These are phyloP conservation scores for Cacatua alba DNA, from an alignment of 2,113 vertebrate genomes.

Conservation along the genomic window DNA sequence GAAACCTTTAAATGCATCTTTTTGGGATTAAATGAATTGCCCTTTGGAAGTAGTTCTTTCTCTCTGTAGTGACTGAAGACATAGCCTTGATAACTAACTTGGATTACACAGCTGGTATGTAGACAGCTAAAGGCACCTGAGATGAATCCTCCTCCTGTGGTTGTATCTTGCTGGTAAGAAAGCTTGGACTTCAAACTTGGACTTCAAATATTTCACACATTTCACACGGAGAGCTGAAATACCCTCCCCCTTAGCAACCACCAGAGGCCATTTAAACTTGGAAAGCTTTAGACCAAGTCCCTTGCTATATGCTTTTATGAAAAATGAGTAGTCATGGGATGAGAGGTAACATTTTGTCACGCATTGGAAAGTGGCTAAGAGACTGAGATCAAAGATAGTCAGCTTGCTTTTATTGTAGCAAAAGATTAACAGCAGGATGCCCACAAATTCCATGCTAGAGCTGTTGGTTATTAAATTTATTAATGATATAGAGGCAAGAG, in stretches of 20 bases:
- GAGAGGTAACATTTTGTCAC: background rate
- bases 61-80: background rate
- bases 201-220: background rate
- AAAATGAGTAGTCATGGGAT: slow-evolving; percentile 1
- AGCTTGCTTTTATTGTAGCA: background rate
- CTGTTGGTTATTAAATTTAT: background rate
- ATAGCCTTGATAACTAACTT: background rate
- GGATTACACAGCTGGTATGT: background rate
- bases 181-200: background rate
- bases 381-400: background rate
- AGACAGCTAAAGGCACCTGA: background rate
- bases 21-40: background rate
- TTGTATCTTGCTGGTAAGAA: background rate
- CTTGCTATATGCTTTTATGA: background rate
- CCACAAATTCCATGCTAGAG: background rate
- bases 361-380: background rate
- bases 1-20: background rate
- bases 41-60: background rate
- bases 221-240: background rate
- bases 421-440: background rate
- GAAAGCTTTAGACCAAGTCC: slow-evolving; percentile 12
- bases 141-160: background rate
- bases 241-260: slow-evolving; percentile 1
- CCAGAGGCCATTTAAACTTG: background rate
- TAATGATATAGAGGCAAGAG: background rate